phyloP scores from a whole-genome alignment of 53 echinoderm and acorn worm species.

The Hippasteria phrygiana region DNA sequence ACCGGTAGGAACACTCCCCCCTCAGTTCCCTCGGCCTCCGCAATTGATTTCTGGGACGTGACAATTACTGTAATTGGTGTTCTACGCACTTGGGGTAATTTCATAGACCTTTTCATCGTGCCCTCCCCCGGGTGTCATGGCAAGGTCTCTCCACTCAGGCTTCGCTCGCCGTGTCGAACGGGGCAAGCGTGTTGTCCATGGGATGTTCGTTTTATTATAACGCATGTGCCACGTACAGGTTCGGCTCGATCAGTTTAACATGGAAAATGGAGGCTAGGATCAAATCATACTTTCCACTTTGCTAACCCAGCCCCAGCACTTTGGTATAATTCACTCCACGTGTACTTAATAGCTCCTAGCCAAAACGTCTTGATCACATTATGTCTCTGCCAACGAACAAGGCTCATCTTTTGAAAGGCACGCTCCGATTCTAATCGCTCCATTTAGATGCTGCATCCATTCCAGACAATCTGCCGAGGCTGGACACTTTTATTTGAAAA shows the following conservation, averaged over 20 bases:
- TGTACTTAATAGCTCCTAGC: too few species aligned
- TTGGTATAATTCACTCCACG: too few species aligned
- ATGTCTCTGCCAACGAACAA: too few species aligned
- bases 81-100: constrained; percentile 41
- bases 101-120: constrained; percentile 27
- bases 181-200: neutral
- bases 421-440: too few species aligned
- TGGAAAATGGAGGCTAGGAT: neutral
- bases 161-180: neutral
- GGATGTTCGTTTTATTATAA: neutral
- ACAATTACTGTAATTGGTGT: constrained; percentile 61
- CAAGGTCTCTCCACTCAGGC: neutral
- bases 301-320: too few species aligned
- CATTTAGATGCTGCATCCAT: too few species aligned
- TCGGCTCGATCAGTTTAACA: neutral
- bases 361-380: too few species aligned
- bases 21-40: neutral
- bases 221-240: neutral
- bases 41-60: constrained; percentile 54
- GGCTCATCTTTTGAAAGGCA: too few species aligned
- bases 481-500: too few species aligned
- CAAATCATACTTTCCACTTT: too few species aligned
- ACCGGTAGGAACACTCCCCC: neutral
- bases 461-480: too few species aligned
- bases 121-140: constrained; percentile 30